Evolutionary conservation across 2,888 invertebrate species (phyloP).

Genomic region (Lasioglossum oenotherae): DNA sequence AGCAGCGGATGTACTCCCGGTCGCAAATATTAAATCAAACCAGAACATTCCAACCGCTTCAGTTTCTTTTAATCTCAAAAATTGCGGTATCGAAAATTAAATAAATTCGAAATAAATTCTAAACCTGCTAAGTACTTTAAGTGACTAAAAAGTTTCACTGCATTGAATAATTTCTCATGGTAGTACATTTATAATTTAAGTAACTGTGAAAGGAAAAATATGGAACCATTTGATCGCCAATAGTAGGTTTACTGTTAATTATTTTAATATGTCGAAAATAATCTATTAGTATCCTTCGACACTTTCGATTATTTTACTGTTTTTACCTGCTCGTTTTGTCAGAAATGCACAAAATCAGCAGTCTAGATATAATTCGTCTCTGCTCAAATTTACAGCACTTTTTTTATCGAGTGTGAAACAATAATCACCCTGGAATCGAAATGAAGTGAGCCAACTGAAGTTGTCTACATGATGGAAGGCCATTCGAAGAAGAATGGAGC

Average conservation of each 20-base stretch:
- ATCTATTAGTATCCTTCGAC: no score
- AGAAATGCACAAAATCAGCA: neutral
- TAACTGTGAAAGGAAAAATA: no score
- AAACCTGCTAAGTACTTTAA: no score
- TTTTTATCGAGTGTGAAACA: neutral
- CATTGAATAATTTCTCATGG: no score
- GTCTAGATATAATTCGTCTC: neutral
- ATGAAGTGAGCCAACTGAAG: neutral
- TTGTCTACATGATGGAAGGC: neutral
- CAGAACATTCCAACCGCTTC: neutral
- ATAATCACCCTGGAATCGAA: neutral
- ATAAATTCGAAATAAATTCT: neutral
- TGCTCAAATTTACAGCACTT: neutral
- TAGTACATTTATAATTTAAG: no score
- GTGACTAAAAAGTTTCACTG: no score
- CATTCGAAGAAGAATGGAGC: constrained; percentile 1
- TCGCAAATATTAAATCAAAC: constrained; percentile 17
- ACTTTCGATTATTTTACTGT: neutral
- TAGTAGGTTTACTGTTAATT: no score
- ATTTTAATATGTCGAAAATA: no score
- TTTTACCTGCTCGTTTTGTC: neutral
- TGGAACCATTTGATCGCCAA: no score
- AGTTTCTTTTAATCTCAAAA: neutral
- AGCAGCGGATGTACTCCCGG: neutral
- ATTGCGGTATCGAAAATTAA: neutral